phyloP scores from a whole-genome alignment of 2,797 vertebrate species.

The Xenops minutus region DNA sequence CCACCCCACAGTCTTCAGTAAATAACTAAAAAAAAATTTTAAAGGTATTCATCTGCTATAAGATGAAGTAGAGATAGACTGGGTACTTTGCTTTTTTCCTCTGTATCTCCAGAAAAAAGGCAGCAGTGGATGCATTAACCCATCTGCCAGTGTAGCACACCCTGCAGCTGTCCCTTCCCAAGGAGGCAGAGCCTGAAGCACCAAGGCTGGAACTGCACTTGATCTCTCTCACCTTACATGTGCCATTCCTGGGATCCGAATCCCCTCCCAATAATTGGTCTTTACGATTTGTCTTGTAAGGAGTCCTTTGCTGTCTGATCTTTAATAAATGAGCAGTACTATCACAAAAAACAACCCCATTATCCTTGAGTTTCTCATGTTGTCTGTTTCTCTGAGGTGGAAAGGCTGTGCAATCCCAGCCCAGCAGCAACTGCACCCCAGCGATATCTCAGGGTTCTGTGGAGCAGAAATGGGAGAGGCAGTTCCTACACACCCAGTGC shows the following conservation, averaged over 20 bases:
- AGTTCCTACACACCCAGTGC: neutral
- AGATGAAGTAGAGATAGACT: neutral
- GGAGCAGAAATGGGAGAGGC: neutral
- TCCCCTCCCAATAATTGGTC: neutral
- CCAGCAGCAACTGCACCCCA: neutral
- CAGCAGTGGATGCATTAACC: neutral
- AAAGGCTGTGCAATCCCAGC: neutral
- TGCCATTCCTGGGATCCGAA: neutral
- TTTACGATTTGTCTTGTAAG: neutral
- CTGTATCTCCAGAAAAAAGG: neutral
- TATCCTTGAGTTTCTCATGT: neutral
- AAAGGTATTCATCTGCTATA: neutral
- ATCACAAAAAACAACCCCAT: accelerated
- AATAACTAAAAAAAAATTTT: neutral
- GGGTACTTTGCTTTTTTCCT: neutral
- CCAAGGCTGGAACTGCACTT: neutral
- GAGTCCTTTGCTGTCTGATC: neutral
- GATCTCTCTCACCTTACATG: too few relatives aligned
- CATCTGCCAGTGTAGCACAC: neutral
- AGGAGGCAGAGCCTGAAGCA: neutral
- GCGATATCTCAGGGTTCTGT: neutral
- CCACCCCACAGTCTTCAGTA: neutral
- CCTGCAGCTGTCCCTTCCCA: neutral
- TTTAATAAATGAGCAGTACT: neutral
- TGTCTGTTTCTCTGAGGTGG: neutral